These are phyloP conservation scores for Epinotia demarniana DNA, from an alignment of 2,888 invertebrate species.

Conservation along the genomic window DNA sequence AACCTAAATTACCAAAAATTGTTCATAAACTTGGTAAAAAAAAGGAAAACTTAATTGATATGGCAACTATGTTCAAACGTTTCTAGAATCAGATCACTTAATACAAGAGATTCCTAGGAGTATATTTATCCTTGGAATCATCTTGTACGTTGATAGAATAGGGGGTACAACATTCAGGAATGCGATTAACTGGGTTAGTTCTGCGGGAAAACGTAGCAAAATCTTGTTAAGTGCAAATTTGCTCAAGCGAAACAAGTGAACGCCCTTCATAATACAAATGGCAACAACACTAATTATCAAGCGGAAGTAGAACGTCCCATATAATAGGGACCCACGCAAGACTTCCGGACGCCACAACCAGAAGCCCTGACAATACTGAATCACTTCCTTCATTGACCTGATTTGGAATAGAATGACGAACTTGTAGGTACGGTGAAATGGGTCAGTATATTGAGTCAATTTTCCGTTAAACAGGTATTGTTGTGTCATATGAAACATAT, in stretches of 20 bases:
- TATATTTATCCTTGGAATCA: too few species aligned
- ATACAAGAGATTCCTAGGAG: too few species aligned
- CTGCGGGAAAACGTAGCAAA: too few species aligned
- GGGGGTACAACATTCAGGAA: too few species aligned
- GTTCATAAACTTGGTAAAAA: too few species aligned
- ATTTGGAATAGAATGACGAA: slow-evolving; percentile 3
- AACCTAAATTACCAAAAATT: too few species aligned
- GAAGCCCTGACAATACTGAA: neutral
- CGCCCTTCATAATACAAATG: neutral
- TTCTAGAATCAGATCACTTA: too few species aligned
- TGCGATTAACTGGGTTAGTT: too few species aligned
- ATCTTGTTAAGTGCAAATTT: neutral
- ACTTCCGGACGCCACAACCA: slow-evolving; percentile 13
- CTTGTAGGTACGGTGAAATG: neutral
- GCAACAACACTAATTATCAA: slow-evolving; percentile 7
- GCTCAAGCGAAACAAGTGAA: neutral
- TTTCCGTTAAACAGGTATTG: neutral
- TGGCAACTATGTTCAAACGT: too few species aligned
- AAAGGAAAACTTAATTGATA: too few species aligned
- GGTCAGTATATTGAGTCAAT: neutral
- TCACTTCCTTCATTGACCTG: slow-evolving; percentile 18
- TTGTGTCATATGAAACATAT: neutral
- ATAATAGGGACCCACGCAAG: slow-evolving; percentile 6
- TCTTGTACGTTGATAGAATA: too few species aligned
- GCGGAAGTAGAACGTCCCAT: neutral